These are phyloP conservation scores for Ptychochromis oligacanthus DNA, from an alignment of 2,113 vertebrate species.

Conservation along the genomic window DNA sequence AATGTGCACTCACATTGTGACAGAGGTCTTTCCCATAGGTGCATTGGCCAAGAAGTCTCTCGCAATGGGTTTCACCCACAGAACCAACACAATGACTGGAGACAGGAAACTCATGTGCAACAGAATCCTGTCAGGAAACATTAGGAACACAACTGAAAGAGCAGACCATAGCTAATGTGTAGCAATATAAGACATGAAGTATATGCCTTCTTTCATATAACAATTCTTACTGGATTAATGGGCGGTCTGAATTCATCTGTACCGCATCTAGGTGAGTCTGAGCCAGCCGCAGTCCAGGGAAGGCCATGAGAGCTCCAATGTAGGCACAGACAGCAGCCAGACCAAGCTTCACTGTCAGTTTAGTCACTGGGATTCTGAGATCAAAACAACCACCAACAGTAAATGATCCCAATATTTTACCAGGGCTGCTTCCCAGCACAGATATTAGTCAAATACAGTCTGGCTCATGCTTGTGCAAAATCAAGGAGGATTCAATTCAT, in stretches of 20 bases:
- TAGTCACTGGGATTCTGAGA: conserved; percentile 86
- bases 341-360: conserved; percentile 85
- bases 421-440: not conserved
- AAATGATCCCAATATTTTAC: not conserved
- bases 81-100: conserved; percentile 84
- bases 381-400: not conserved
- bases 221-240: conserved; percentile 84
- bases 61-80: conserved; percentile 92
- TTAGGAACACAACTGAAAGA: not conserved
- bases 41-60: conserved; percentile 89
- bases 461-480: not conserved
- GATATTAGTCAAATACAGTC: not conserved
- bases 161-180: not conserved
- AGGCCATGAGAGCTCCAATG: conserved; percentile 90
- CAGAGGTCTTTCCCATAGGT: conserved; percentile 81
- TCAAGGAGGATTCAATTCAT: not conserved
- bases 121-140: conserved; percentile 78
- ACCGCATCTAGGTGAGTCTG: conserved; percentile 93
- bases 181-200: not conserved
- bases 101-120: conserved; percentile 90
- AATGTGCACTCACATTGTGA: conserved; percentile 83
- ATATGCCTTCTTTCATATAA: not conserved
- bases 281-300: conserved; percentile 92
- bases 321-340: conserved; percentile 87
- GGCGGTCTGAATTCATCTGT: conserved; percentile 82